Base-by-base conservation (phyloP, 1,140 invertebrate species). In the Drosophila dunni region DNA sequence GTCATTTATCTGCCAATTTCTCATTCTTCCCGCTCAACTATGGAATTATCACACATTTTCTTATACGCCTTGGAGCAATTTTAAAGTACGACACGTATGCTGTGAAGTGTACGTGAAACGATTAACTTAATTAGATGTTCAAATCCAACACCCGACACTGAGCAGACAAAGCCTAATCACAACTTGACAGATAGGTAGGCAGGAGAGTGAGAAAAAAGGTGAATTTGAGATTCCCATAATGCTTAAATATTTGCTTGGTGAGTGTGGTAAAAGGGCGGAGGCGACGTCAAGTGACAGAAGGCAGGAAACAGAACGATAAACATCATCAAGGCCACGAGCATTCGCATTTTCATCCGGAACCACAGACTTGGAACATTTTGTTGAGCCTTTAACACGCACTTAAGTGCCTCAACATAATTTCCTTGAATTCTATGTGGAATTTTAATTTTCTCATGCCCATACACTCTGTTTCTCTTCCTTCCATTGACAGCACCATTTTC, bases 121-220 rank as follows among this genome's bases (percentile, higher is more conserved):
- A 77, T 84, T 84, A 79, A 53, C 72, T 62, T 80, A 80, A 83
- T 77, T 79, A 79, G 81, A 72, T 79, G 62, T 72, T 45, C 76
- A 75, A 69, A 78, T 64, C 58, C 44, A 63, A 50, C 57, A 46
- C 66, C 51, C 72, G 38, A 70, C 36, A 66, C 38, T 29, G 40
- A 10, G 9, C 40, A 68, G 58, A 45, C 44, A 48, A 62, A 75
- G 24, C 66, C 42, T n/a, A 34, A 29, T 50, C 53, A 40, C 38
- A 68, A 51, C 66, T 58, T 79, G 70, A 57, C 66, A 62, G 58
- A 65, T 79, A 71, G 71, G 46, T 61, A 48, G 24, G 17, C 2
- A 10, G 44, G 38, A 45, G 1, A 0, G 10, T 54, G 72, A 24
- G 38, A 3, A 36, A 38, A n/a, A 24, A 33, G 45, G 38, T 65